A percentile compares a stretch with the other conserved stretches of the same genome.
These are phyloP conservation scores for Lutra lutra DNA, from an alignment of 2,797 vertebrate species.

Conservation along the genomic window DNA sequence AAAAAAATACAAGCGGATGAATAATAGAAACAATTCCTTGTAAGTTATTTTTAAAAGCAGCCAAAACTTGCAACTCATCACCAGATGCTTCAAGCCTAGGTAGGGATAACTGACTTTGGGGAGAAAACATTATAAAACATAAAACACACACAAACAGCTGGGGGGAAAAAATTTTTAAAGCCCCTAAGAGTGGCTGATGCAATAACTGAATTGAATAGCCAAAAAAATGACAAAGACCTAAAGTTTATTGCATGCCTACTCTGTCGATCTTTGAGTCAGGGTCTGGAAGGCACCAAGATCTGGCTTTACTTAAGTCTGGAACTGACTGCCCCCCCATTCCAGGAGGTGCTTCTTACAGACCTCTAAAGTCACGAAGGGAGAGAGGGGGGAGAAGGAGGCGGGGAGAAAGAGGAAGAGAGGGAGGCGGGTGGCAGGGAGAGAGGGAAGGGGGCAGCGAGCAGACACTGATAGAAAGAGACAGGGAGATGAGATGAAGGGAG, in stretches of 20 bases:
- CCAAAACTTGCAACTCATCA: slow-evolving; percentile 58
- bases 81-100: slow-evolving; percentile 59
- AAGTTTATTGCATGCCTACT: slow-evolving; percentile 56
- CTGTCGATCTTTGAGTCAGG: background rate
- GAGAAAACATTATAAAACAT: slow-evolving; percentile 2
- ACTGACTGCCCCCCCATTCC: slow-evolving; percentile 12
- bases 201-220: slow-evolving; percentile 16
- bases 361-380: background rate
- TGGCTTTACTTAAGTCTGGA: slow-evolving; percentile 64
- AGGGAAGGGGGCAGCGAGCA: background rate
- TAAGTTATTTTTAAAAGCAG: slow-evolving; percentile 71
- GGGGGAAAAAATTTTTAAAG: background rate
- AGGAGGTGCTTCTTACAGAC: background rate
- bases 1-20: slow-evolving; percentile 48
- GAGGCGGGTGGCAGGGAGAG: background rate
- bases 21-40: slow-evolving; percentile 55
- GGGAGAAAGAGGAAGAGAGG: background rate
- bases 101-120: background rate
- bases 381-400: background rate
- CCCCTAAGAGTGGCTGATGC: slow-evolving; percentile 28
- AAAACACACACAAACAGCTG: background rate
- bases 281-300: slow-evolving; percentile 51
- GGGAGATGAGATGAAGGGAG: background rate
- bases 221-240: slow-evolving; percentile 67
- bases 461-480: background rate